A percentile compares a stretch with the other conserved stretches of the same genome.
These are phyloP conservation scores for Percopsis omiscomaycus DNA, from an alignment of 2,797 vertebrate genomes.

Conservation along the genomic window DNA sequence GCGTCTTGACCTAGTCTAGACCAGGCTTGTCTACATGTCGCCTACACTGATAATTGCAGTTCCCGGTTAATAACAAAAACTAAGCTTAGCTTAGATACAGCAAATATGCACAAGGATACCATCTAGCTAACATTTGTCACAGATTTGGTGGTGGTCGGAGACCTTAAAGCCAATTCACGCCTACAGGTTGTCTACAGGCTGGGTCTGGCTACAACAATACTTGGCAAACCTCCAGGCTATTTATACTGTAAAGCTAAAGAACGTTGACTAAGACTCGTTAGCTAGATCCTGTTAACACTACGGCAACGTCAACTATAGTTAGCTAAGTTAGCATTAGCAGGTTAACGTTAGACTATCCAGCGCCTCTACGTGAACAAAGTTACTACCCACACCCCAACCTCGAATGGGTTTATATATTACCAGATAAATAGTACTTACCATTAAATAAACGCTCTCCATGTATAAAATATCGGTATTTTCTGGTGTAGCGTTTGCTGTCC, in stretches of 20 bases:
- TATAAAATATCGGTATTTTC: no score
- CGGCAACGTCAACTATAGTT: not conserved
- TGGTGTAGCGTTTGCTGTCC: conserved; percentile 3
- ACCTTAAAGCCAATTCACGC: not conserved
- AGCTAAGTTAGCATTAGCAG: conserved; percentile 45
- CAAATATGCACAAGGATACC: no score
- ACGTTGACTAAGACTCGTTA: conserved; percentile 8
- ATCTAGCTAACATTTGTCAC: not conserved
- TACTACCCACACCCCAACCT: not conserved
- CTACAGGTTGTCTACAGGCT: not conserved
- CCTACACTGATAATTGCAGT: no score
- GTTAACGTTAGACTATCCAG: not conserved
- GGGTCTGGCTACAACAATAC: not conserved
- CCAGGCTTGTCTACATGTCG: no score
- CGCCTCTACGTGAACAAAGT: not conserved
- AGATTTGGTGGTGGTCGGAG: not conserved
- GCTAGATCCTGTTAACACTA: conserved; percentile 14
- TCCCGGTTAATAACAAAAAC: no score
- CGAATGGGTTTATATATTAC: not conserved
- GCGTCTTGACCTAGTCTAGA: no score
- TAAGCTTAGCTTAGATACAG: no score
- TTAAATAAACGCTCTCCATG: no score
- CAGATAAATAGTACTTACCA: conserved; percentile 36
- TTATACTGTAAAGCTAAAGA: not conserved
- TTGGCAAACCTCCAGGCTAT: not conserved